Conservation (phyloP, 64 coral and sea anemone species). For the Montipora foliosa region DNA sequence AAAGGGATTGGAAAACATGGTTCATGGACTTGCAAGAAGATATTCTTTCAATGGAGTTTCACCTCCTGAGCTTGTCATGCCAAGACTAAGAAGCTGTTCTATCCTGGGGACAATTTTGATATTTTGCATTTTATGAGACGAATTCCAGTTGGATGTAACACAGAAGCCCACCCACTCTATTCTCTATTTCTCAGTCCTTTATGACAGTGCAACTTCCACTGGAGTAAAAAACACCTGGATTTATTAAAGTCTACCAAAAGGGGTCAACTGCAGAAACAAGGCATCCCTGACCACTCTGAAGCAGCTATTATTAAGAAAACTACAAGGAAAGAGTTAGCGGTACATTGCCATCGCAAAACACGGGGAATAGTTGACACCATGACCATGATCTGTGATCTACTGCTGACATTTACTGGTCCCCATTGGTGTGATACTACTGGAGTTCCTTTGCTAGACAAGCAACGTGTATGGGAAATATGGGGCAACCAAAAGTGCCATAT, state of each 20-base stretch:
- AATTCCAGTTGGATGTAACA: slow-evolving; percentile 29
- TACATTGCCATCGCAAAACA: slow-evolving; percentile 43
- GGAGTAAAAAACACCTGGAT: neutral
- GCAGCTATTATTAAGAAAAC: neutral
- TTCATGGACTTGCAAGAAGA: slow-evolving; percentile 31
- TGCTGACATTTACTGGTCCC: neutral
- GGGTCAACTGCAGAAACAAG: neutral
- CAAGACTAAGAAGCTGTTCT: slow-evolving; percentile 19
- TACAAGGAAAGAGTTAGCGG: slow-evolving; percentile 27
- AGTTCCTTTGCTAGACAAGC: slow-evolving; percentile 56
- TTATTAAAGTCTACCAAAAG: neutral
- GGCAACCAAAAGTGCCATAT: slow-evolving; percentile 51
- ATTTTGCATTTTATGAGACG: slow-evolving; percentile 58
- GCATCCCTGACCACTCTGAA: neutral
- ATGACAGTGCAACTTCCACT: slow-evolving; percentile 47
- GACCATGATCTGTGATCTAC: neutral
- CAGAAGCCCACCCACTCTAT: slow-evolving; percentile 68
- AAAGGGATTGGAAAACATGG: slow-evolving; percentile 39
- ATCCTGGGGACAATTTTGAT: slow-evolving; percentile 4
- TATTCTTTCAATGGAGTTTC: neutral
- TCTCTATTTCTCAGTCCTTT: slow-evolving; percentile 34
- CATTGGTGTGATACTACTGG: slow-evolving; percentile 64
- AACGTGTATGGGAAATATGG: slow-evolving; percentile 61
- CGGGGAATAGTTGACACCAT: slow-evolving; percentile 11
- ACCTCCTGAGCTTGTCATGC: slow-evolving; percentile 11